Percentiles rank a stretch among this genome's conserved stretches.
Conservation (phyloP, 2,888 invertebrate genomes). For the Melinaea marsaeus region DNA sequence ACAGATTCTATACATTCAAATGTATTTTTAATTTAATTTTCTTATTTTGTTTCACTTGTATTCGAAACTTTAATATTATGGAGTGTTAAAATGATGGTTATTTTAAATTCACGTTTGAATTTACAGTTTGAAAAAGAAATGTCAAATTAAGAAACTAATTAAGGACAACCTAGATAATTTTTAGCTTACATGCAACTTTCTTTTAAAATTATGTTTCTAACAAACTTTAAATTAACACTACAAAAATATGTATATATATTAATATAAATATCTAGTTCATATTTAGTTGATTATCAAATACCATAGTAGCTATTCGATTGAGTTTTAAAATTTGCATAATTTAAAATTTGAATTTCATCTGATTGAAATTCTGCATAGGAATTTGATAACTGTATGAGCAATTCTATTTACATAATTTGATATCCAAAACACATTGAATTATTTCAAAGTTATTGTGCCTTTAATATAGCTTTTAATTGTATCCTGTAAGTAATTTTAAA, state of each 20-base stretch:
- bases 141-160: no score
- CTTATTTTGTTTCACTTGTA: not conserved
- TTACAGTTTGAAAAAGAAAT: no score
- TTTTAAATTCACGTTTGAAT: no score
- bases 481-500: no score
- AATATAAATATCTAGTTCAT: not conserved
- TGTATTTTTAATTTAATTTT: slow-evolving; percentile 11
- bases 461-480: not conserved
- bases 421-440: slow-evolving; percentile 1
- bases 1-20: slow-evolving; percentile 11
- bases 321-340: slow-evolving; percentile 27
- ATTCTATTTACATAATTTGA: slow-evolving; percentile 21
- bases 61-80: not conserved
- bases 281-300: slow-evolving; percentile 3
- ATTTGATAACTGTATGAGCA: slow-evolving; percentile 17
- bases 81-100: no score
- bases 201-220: no score
- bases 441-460: not conserved
- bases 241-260: no score
- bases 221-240: no score
- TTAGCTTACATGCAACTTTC: no score
- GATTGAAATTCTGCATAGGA: slow-evolving; percentile 26
- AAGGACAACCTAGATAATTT: no score
- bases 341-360: slow-evolving; percentile 21
- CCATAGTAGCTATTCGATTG: slow-evolving; percentile 16